phyloP scores from a whole-genome alignment of 2,888 invertebrate species.

The Andrena haemorrhoa region DNA sequence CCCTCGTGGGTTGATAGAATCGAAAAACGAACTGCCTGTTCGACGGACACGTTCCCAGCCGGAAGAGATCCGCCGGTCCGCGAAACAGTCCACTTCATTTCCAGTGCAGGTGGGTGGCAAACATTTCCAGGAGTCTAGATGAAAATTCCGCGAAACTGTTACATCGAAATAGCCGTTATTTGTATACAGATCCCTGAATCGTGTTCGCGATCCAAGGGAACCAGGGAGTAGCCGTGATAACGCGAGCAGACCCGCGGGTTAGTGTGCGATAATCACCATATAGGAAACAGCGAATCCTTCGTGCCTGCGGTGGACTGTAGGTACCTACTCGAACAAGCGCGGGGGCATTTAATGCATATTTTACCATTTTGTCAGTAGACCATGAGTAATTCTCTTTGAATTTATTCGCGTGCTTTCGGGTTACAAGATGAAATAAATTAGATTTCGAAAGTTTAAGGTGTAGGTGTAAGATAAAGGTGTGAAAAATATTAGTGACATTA shows the following conservation, averaged over 20 bases:
- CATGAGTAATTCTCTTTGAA: too few relatives aligned
- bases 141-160: slow-evolving; percentile 39
- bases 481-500: too few relatives aligned
- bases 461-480: too few relatives aligned
- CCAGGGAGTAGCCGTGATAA: slow-evolving; percentile 19
- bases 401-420: too few relatives aligned
- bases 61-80: slow-evolving; percentile 25
- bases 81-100: slow-evolving; percentile 39
- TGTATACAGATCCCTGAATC: slow-evolving; percentile 34
- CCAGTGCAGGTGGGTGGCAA: slow-evolving; percentile 24
- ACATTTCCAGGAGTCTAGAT: slow-evolving; percentile 34
- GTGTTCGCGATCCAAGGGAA: slow-evolving; percentile 25
- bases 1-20: background rate
- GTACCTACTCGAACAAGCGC: background rate
- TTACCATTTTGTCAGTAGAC: background rate
- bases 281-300: background rate
- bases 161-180: slow-evolving; percentile 47
- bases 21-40: slow-evolving; percentile 27
- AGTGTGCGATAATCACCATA: background rate
- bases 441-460: too few relatives aligned
- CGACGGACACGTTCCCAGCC: slow-evolving; percentile 27
- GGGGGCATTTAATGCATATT: background rate
- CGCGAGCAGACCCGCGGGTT: background rate
- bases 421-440: too few relatives aligned
- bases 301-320: background rate